A percentile compares a stretch with the other conserved stretches of the same genome.
These are phyloP conservation scores for Cyprinodon brontotheroides DNA, from an alignment of 2,113 vertebrate genomes.

Conservation along the genomic window DNA sequence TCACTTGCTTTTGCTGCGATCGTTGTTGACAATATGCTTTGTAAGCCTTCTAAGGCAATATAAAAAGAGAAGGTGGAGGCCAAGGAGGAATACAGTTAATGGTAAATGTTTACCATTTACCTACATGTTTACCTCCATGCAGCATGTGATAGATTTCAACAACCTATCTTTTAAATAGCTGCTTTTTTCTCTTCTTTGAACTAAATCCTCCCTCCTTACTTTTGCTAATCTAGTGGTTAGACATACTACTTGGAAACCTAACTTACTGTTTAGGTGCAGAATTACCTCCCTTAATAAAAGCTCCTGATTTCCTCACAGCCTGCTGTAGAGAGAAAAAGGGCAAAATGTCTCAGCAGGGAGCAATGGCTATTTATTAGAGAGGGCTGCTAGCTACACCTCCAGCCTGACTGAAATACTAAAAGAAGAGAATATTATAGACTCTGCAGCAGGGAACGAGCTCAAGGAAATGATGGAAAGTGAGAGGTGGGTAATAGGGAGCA, in stretches of 20 bases:
- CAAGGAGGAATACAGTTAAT: slow-evolving; percentile 23
- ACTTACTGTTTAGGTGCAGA: slow-evolving; percentile 44
- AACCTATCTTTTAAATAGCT: not conserved
- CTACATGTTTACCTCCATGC: slow-evolving; percentile 18
- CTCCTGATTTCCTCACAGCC: slow-evolving; percentile 39
- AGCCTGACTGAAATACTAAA: slow-evolving; percentile 43
- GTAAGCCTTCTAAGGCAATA: slow-evolving; percentile 42
- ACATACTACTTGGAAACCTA: slow-evolving; percentile 30
- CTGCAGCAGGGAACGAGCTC: slow-evolving; percentile 13
- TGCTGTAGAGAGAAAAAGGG: slow-evolving; percentile 44
- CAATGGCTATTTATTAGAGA: slow-evolving; percentile 53
- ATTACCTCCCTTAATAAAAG: slow-evolving; percentile 37
- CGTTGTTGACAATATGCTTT: slow-evolving; percentile 33
- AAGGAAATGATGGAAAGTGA: slow-evolving; percentile 19
- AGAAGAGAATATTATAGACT: slow-evolving; percentile 24
- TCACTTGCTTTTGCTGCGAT: slow-evolving; percentile 6
- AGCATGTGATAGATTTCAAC: slow-evolving; percentile 10
- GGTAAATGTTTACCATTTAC: slow-evolving; percentile 51
- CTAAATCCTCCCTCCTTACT: slow-evolving; percentile 14
- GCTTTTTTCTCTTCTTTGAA: slow-evolving; percentile 9
- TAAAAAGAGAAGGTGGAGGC: not conserved
- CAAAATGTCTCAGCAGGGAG: slow-evolving; percentile 47
- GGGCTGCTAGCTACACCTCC: slow-evolving; percentile 52
- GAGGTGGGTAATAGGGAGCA: slow-evolving; percentile 20
- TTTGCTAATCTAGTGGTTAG: slow-evolving; percentile 33